Evolutionary conservation across 1,140 invertebrate genomes (phyloP), one percentile per base, ranked within the genome.

Genomic region (Lutraria rhynchaena): DNA sequence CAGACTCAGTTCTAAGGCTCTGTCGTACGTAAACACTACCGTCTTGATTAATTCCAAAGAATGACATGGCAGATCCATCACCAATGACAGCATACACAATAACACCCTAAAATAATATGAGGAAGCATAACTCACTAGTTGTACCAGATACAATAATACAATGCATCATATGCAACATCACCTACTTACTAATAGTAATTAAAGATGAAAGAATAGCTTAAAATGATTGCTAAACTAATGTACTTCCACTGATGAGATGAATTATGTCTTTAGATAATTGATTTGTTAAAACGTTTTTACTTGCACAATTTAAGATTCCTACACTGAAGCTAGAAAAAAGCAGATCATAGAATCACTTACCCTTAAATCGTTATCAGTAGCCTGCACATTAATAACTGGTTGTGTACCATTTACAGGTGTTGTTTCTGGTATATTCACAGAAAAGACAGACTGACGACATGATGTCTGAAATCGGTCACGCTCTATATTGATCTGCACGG

Each of bases 51-150:
- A 88, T 82, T 44, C 49, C 49, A 77, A 88, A 87, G 81, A 83
- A 86, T 4, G 80, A 61, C 51, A 86, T 55, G 22, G 88, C 87
- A 2, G 83, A 74, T 2, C 86, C 88, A 83, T 89, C 88, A 27
- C 88, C 88, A 35, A 87, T 78, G 1, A 84, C 80, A 29, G 70
- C 53, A 77, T 89, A 89, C 31, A 77, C 69, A 35, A 89, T 81
- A 7, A 13, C 24, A 11, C 81, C 82, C 87, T 89, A 76, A 22
- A 82, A 84, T 5, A 58, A 31, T n/a, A n/a, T n/a, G n/a, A n/a
- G n/a, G n/a, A n/a, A n/a, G n/a, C n/a, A n/a, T n/a, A n/a, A n/a
- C n/a, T n/a, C n/a, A n/a, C n/a, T n/a, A n/a, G n/a, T n/a, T n/a
- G n/a, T n/a, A n/a, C n/a, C n/a, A n/a, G n/a, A n/a, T n/a, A n/a